Percentiles rank a stretch among this genome's conserved stretches.
phyloP scores from a whole-genome alignment of 2,888 invertebrate species.

The Pandemis cinnamomeana region DNA sequence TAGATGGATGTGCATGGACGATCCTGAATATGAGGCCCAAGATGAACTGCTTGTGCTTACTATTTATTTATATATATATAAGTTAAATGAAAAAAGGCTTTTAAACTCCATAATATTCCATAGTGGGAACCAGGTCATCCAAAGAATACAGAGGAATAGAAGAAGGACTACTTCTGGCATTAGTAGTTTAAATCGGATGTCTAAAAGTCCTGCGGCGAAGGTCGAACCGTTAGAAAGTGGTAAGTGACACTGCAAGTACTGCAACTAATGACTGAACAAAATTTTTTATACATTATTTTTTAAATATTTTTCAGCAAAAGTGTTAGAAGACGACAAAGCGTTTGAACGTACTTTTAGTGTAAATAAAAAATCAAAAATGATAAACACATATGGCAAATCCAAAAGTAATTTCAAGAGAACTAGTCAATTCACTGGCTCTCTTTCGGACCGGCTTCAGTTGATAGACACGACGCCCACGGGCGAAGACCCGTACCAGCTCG shows the following conservation, averaged over 20 bases:
- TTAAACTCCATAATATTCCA: constrained; percentile 8
- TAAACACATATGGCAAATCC: constrained; percentile 70
- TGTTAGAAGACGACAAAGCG: constrained; percentile 58
- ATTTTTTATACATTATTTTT: neutral
- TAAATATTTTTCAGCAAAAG: constrained; percentile 56
- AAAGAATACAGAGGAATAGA: constrained; percentile 68
- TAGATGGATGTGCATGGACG: constrained; percentile 14
- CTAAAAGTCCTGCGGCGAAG: constrained; percentile 59
- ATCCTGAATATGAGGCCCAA: constrained; percentile 12
- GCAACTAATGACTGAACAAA: neutral
- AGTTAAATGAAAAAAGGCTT: neutral
- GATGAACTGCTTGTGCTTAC: constrained; percentile 2
- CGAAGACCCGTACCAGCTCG: constrained; percentile 76
- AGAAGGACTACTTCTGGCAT: constrained; percentile 62
- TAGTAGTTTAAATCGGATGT: constrained; percentile 68
- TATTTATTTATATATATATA: constrained; percentile 1
- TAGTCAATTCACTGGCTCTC: constrained; percentile 66
- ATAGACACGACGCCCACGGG: constrained; percentile 79
- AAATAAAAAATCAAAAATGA: constrained; percentile 72
- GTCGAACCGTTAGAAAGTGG: constrained; percentile 57
- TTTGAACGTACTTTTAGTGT: constrained; percentile 60
- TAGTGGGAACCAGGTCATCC: constrained; percentile 71
- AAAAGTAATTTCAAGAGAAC: constrained; percentile 56
- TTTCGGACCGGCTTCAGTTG: constrained; percentile 71
- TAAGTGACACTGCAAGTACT: constrained; percentile 45